Conservation (phyloP, 2,113 vertebrate species). For the Lophura nycthemera region DNA sequence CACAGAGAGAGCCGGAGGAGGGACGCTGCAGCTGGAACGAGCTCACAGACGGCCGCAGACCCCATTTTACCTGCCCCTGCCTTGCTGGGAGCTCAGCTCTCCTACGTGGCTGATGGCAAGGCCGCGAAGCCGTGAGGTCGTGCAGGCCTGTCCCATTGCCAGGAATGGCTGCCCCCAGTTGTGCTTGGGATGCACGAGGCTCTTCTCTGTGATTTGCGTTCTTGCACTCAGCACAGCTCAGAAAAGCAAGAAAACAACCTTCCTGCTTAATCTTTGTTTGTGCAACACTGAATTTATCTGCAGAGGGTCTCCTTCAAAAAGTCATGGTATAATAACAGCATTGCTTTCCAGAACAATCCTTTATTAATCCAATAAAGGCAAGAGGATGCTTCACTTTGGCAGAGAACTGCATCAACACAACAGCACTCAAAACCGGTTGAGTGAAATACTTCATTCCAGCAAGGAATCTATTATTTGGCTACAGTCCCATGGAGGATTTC, state of each 20-base stretch:
- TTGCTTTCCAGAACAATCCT: not conserved
- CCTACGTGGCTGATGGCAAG: not conserved
- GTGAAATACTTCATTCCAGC: not conserved
- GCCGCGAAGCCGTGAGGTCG: not conserved
- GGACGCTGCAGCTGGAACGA: not conserved
- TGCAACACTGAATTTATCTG: accelerated
- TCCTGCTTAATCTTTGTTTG: accelerated
- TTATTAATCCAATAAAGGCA: not conserved
- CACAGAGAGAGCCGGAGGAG: no score
- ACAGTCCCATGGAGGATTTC: not conserved
- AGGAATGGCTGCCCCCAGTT: not conserved
- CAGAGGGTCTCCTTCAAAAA: not conserved
- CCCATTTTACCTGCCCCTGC: not conserved
- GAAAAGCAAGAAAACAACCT: not conserved
- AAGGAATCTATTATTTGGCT: not conserved
- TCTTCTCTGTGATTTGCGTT: not conserved
- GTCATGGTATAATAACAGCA: not conserved
- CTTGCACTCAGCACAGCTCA: not conserved
- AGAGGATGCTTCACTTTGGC: not conserved
- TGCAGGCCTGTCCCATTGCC: not conserved
- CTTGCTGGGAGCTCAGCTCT: not conserved
- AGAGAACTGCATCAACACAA: not conserved
- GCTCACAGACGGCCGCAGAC: not conserved
- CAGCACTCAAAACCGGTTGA: not conserved
- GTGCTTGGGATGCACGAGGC: not conserved